phyloP scores from a whole-genome alignment of 2,113 vertebrate genomes.

The Nyctibius bracteatus region DNA sequence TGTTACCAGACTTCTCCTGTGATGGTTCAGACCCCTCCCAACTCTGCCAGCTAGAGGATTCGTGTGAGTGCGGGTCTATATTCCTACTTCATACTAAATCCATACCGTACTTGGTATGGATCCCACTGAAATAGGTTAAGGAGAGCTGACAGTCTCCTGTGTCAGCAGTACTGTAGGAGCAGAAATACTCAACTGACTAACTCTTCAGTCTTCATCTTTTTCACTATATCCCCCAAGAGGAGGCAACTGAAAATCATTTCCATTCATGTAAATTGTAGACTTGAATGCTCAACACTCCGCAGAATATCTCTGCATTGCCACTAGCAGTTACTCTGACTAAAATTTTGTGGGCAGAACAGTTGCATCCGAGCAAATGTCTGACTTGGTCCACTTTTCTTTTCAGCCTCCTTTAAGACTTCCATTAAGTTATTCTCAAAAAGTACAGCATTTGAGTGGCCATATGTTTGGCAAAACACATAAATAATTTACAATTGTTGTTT shows the following conservation, averaged over 20 bases:
- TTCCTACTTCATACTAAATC: neutral
- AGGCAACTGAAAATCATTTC: neutral
- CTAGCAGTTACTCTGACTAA: neutral
- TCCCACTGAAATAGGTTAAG: neutral
- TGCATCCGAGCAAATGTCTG: neutral
- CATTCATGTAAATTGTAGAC: neutral
- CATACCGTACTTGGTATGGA: neutral
- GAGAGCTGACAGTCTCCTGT: neutral
- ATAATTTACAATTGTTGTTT: slow-evolving; percentile 16
- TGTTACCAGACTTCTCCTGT: neutral
- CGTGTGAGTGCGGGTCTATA: neutral
- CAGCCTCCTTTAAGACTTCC: neutral
- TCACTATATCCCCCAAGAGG: neutral
- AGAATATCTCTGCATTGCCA: neutral
- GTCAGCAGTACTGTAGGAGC: neutral
- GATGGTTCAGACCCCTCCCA: neutral
- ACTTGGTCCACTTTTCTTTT: neutral
- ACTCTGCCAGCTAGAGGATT: neutral
- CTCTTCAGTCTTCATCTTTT: neutral
- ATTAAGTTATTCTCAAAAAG: neutral
- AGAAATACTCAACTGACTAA: neutral
- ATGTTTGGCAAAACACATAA: neutral
- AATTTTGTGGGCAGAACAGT: neutral
- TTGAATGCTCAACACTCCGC: rapidly evolving
- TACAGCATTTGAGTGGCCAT: neutral